Percentiles rank a stretch among this genome's conserved stretches.
Conservation (phyloP, 2,888 invertebrate species). For the Strigamia maritima region DNA sequence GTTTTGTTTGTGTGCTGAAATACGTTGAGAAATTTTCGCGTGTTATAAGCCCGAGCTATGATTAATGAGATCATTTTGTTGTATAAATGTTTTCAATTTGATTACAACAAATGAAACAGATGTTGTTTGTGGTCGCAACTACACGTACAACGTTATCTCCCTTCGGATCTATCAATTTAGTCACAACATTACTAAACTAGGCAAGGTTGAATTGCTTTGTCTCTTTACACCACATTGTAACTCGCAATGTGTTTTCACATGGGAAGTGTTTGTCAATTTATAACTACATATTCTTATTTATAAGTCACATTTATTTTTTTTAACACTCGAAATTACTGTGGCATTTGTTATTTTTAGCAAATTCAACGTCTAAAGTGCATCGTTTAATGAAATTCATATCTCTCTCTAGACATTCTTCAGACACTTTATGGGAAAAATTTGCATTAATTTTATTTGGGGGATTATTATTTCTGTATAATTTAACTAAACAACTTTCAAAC, state of each 20-base stretch:
- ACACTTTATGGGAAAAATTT: neutral
- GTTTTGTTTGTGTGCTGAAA: neutral
- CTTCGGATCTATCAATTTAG: constrained; percentile 17
- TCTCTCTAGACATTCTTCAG: neutral
- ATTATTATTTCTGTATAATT: neutral
- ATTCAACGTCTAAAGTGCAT: neutral
- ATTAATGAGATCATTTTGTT: constrained; percentile 14
- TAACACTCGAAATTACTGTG: neutral
- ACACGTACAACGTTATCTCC: constrained; percentile 1
- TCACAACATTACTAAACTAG: constrained; percentile 4
- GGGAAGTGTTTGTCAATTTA: constrained; percentile 19
- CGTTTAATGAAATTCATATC: constrained; percentile 9
- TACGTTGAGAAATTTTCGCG: neutral
- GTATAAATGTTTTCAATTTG: constrained; percentile 22
- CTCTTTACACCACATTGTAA: neutral
- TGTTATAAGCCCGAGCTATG: constrained; percentile 1
- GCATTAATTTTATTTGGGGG: too few species aligned
- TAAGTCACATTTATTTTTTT: neutral
- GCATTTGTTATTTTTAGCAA: neutral
- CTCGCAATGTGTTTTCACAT: neutral
- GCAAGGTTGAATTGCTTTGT: neutral
- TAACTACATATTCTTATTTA: neutral
- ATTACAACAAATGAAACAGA: constrained; percentile 18
- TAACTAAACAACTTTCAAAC: neutral
- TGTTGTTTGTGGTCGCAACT: neutral